phyloP scores from a whole-genome alignment of 2,113 vertebrate species.

The Paralichthys olivaceus region DNA sequence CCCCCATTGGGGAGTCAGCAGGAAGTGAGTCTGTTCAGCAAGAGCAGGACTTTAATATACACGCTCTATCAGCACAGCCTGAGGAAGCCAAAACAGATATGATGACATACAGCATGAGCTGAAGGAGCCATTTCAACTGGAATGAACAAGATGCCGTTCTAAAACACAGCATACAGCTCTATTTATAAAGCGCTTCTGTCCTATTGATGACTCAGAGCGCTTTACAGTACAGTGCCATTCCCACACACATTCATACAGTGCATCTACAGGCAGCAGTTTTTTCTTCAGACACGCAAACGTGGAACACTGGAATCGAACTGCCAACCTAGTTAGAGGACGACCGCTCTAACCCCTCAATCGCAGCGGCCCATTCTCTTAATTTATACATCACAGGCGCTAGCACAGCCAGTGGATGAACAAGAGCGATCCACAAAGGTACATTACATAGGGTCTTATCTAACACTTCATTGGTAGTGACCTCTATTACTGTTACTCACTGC shows the following conservation, averaged over 20 bases:
- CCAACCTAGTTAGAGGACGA: too few relatives aligned
- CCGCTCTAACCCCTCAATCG: too few relatives aligned
- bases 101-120: not conserved
- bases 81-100: not conserved
- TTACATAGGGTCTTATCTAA: not conserved
- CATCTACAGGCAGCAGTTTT: too few relatives aligned
- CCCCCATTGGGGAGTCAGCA: not conserved
- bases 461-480: too few relatives aligned
- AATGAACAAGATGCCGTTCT: not conserved
- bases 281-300: too few relatives aligned
- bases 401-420: not conserved
- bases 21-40: not conserved
- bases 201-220: too few relatives aligned
- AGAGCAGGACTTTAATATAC: not conserved
- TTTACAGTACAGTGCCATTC: too few relatives aligned
- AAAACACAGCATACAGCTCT: not conserved
- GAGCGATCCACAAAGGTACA: too few relatives aligned
- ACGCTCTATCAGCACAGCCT: not conserved
- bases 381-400: not conserved
- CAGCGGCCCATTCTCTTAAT: not conserved
- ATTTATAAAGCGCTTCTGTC: too few relatives aligned
- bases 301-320: too few relatives aligned
- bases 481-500: too few relatives aligned
- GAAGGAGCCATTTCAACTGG: not conserved
- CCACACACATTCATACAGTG: too few relatives aligned